These are phyloP conservation scores for Papilio glaucus DNA, from an alignment of 1,140 invertebrate genomes.

Conservation along the genomic window DNA sequence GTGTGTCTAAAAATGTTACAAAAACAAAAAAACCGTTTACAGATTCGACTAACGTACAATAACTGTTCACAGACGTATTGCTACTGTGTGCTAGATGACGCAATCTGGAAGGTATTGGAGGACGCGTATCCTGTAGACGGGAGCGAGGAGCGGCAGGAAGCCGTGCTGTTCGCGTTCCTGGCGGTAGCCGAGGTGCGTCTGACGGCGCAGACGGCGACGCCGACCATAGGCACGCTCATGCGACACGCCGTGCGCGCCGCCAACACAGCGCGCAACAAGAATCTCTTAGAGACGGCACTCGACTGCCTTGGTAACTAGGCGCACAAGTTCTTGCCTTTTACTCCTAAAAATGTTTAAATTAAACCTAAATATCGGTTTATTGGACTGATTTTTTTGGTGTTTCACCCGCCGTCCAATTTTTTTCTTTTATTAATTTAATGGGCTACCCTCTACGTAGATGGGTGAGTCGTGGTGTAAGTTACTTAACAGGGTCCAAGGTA, in stretches of 20 bases:
- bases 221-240: slow-evolving; percentile 87
- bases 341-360: too few species aligned
- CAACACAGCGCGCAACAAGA: slow-evolving; percentile 77
- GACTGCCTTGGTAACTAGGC: slow-evolving; percentile 90
- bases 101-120: slow-evolving; percentile 84
- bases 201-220: slow-evolving; percentile 66
- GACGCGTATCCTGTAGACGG: slow-evolving; percentile 58
- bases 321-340: too few species aligned
- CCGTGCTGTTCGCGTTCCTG: slow-evolving; percentile 91
- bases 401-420: too few species aligned
- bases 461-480: too few species aligned
- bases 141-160: slow-evolving; percentile 86
- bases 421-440: too few species aligned
- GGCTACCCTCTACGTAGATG: too few species aligned
- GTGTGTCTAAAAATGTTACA: too few species aligned
- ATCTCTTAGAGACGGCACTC: slow-evolving; percentile 87
- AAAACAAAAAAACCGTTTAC: too few species aligned
- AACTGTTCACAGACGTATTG: slow-evolving; percentile 88
- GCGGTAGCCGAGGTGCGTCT: slow-evolving; percentile 91
- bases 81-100: slow-evolving; percentile 89
- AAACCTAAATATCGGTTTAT: too few species aligned
- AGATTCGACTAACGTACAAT: too few species aligned
- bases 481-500: too few species aligned
- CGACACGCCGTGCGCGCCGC: slow-evolving; percentile 86
- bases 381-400: too few species aligned